Evolutionary conservation across 2,888 invertebrate genomes (phyloP).

Genomic region (Yponomeuta malinellus): DNA sequence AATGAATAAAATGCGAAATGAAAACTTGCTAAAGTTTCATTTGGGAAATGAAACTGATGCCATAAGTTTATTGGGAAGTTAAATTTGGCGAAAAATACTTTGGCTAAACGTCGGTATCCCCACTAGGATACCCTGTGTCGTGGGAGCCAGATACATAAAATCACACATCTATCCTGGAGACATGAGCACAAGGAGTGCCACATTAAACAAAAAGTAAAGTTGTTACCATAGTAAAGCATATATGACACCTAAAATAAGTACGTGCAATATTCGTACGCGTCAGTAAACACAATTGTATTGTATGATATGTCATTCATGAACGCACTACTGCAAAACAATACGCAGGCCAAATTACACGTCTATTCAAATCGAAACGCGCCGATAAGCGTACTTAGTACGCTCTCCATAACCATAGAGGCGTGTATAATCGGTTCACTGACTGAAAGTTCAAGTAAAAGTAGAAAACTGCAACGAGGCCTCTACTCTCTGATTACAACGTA

Average conservation of each 20-base stretch:
- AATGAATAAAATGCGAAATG: too few relatives aligned
- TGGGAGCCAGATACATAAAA: too few relatives aligned
- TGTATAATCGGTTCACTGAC: conserved; percentile 16
- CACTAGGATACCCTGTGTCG: too few relatives aligned
- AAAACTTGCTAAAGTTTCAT: too few relatives aligned
- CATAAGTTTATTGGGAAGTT: too few relatives aligned
- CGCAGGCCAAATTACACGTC: not conserved
- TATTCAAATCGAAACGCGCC: conserved; percentile 5
- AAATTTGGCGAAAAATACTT: too few relatives aligned
- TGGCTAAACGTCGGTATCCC: too few relatives aligned
- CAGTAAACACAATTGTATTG: not conserved
- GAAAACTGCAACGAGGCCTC: conserved; percentile 27
- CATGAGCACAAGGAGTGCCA: too few relatives aligned
- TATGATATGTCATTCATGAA: not conserved
- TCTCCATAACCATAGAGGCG: conserved; percentile 19
- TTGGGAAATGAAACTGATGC: too few relatives aligned
- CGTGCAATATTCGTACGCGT: not conserved
- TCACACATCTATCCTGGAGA: too few relatives aligned
- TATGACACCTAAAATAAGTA: not conserved
- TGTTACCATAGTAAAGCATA: too few relatives aligned
- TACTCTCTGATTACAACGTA: not conserved
- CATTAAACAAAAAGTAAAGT: too few relatives aligned
- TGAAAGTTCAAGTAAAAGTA: conserved; percentile 62
- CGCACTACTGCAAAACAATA: not conserved
- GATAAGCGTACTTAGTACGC: conserved; percentile 15